These are phyloP conservation scores for Drosophila fungiperda DNA, from an alignment of 2,888 invertebrate genomes.

Conservation along the genomic window DNA sequence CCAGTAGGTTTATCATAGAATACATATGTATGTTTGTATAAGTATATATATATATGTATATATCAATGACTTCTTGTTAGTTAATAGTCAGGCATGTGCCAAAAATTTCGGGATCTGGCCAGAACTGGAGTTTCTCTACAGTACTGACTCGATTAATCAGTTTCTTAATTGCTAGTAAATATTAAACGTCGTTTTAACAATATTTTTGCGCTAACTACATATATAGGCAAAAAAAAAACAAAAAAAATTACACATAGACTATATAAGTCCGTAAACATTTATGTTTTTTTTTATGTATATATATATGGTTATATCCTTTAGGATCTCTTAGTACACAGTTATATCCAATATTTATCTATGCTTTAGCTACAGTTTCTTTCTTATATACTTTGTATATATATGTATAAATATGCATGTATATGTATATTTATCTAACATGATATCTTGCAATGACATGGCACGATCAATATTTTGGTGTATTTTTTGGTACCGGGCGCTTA, in stretches of 20 bases:
- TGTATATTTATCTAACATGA: constrained; percentile 52
- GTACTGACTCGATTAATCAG: constrained; percentile 13
- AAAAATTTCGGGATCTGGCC: not conserved
- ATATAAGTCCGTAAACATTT: constrained; percentile 12
- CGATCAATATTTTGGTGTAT: constrained; percentile 48
- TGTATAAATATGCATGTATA: constrained; percentile 22
- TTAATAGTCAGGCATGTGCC: not conserved
- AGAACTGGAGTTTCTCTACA: not conserved
- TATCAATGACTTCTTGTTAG: not conserved
- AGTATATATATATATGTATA: not conserved
- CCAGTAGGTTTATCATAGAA: not conserved
- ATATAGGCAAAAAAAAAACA: constrained; percentile 25
- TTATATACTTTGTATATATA: constrained; percentile 41
- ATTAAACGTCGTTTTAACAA: constrained; percentile 43
- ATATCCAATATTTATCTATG: constrained; percentile 23
- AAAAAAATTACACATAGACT: constrained; percentile 14
- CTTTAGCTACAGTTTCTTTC: constrained; percentile 26
- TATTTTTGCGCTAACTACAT: constrained; percentile 53
- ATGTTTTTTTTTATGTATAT: not conserved
- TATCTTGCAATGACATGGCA: constrained; percentile 77
- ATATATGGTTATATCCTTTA: constrained; percentile 30
- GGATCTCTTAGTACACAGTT: constrained; percentile 31
- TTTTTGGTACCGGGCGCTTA: constrained; percentile 35
- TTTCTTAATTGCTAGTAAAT: constrained; percentile 36
- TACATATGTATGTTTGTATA: not conserved